Evolutionary conservation across 2,888 invertebrate genomes (phyloP).

Genomic region (Poecilus cupreus): DNA sequence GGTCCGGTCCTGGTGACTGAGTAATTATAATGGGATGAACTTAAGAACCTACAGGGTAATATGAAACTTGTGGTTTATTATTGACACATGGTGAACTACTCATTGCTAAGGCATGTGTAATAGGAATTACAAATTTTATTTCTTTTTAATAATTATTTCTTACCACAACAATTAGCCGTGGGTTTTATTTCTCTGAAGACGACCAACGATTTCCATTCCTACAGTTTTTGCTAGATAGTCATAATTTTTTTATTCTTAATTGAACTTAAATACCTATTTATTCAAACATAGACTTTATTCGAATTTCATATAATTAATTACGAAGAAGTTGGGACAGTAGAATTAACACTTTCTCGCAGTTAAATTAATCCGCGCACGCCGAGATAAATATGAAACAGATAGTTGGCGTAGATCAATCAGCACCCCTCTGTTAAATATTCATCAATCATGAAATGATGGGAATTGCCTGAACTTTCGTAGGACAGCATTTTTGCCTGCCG

Average conservation of each 20-base stretch:
- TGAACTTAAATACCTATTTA: too few species aligned
- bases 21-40: too few species aligned
- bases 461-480: conserved; percentile 37
- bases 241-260: too few species aligned
- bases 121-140: not conserved
- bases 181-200: not conserved
- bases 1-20: too few species aligned
- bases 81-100: not conserved
- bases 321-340: too few species aligned
- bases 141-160: not conserved
- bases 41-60: not conserved
- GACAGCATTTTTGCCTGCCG: conserved; percentile 30
- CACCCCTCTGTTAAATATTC: conserved; percentile 43
- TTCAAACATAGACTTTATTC: too few species aligned
- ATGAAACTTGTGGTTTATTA: conserved; percentile 2
- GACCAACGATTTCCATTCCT: not conserved
- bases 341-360: not conserved
- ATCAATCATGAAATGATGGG: conserved; percentile 48
- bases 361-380: not conserved
- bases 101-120: not conserved
- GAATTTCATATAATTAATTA: too few species aligned
- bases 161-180: not conserved
- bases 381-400: conserved; percentile 6
- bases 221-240: too few species aligned
- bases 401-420: conserved; percentile 40